Conservation (phyloP, 1,140 invertebrate species). For the Leptoteleia sp. region DNA sequence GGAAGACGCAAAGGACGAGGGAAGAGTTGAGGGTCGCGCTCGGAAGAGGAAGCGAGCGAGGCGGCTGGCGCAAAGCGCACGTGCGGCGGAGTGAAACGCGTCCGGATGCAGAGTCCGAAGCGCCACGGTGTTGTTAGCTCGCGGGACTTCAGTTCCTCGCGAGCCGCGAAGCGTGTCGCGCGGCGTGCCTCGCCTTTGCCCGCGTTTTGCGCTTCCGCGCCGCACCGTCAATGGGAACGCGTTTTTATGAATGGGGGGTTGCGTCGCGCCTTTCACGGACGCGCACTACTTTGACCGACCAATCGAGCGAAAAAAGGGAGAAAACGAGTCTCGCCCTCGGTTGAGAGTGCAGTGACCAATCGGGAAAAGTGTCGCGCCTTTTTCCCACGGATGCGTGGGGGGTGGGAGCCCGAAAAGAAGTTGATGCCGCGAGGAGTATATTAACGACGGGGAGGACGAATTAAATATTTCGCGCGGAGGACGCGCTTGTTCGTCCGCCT, state of each 20-base stretch:
- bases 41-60: constrained; percentile 21
- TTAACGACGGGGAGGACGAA: too few species aligned
- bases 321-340: too few species aligned
- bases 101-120: constrained; percentile 46
- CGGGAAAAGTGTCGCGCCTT: too few species aligned
- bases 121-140: constrained; percentile 64
- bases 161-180: constrained; percentile 73
- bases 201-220: constrained; percentile 1
- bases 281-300: constrained; percentile 38
- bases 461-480: too few species aligned
- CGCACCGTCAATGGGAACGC: constrained; percentile 43
- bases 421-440: too few species aligned
- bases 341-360: too few species aligned
- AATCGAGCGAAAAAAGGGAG: too few species aligned
- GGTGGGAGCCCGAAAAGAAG: too few species aligned
- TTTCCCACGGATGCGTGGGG: too few species aligned
- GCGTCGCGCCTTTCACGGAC: constrained; percentile 41
- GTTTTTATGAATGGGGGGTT: constrained; percentile 48
- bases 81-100: constrained; percentile 55
- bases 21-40: background rate
- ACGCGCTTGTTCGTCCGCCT: too few species aligned
- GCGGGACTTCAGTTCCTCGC: constrained; percentile 74
- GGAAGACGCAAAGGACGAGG: background rate
- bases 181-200: constrained; percentile 13
- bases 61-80: constrained; percentile 47